Percentiles rank a stretch among this genome's conserved stretches.
Evolutionary conservation across 2,797 vertebrate species (phyloP).

Genomic region (Hyperoplus immaculatus): DNA sequence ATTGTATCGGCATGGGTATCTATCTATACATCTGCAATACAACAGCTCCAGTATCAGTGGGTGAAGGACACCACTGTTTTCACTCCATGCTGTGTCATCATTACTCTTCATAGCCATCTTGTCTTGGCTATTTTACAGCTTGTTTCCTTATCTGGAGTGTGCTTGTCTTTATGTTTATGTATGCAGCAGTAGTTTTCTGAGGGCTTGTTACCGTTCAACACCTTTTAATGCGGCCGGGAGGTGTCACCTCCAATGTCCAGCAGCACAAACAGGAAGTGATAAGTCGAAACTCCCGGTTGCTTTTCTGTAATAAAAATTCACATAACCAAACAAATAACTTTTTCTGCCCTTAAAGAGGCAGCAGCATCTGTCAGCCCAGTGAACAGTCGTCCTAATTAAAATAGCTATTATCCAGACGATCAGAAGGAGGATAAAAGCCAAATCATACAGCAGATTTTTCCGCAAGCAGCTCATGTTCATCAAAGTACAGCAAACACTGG

Average conservation of each 20-base stretch:
- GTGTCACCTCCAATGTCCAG: constrained; percentile 35
- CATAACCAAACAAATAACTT: neutral
- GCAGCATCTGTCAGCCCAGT: constrained; percentile 32
- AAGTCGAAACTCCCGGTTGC: neutral
- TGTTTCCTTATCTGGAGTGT: constrained; percentile 40
- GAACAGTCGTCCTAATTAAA: constrained; percentile 39
- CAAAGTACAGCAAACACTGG: constrained; percentile 30
- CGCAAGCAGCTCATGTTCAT: constrained; percentile 35
- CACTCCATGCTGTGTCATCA: constrained; percentile 10
- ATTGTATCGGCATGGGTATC: constrained; percentile 28
- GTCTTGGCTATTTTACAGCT: constrained; percentile 38
- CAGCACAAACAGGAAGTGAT: constrained; percentile 41
- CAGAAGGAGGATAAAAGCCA: constrained; percentile 30
- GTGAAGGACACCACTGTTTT: constrained; percentile 48
- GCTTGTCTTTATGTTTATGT: constrained; percentile 26
- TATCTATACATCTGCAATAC: constrained; percentile 53
- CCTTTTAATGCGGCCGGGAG: constrained; percentile 2
- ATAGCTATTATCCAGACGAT: constrained; percentile 41
- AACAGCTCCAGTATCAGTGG: constrained; percentile 39
- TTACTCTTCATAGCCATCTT: constrained; percentile 34
- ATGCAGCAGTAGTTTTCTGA: constrained; percentile 28
- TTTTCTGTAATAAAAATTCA: constrained; percentile 28
- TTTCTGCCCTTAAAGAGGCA: neutral
- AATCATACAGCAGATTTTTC: constrained; percentile 43
- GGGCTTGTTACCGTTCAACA: constrained; percentile 35